Evolutionary conservation across 2,797 vertebrate species (phyloP), one percentile per base, ranked within the genome.

Genomic region (Sebastes iracundus): DNA sequence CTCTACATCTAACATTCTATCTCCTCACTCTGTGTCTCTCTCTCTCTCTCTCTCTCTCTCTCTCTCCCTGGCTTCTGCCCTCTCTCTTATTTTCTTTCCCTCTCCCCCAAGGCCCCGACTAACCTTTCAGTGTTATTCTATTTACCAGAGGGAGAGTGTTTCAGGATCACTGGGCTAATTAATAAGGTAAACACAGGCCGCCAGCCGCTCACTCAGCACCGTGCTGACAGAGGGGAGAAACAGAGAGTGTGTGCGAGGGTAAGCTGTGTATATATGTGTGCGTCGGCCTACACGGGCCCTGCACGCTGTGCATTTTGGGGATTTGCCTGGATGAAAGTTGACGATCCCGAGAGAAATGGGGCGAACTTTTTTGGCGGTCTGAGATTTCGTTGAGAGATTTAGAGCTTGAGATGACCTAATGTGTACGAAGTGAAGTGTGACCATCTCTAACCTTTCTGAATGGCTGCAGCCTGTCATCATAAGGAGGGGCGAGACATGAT

Each of bases 131-230:
- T 91, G 86, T 92, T 94, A 85, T 93, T 94, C 81, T 92, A 84
- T 90, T 90, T 91, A 90, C 83, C 84, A 75, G 82, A 83, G 86
- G 88, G 90, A 93, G 89, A 87, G 88, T 80, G 92, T 94, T 95
- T 94, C 89, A 84, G 88, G 93, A 94, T 93, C 92, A 94, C 79
- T 84, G 91, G 90, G 91, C 88, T 94, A 94, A 95, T 94, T 92
- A 93, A 93, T 90, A 94, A 92, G 90, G 86, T 91, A 94, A 95
- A 95, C 91, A 89, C 75, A 66, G 77, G 58, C 79, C 58, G 23
- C 82, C 77, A 30, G 84, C 84, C 74, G 70, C 92, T 93, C 88
- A 90, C 88, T 93, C 87, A 87, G 72, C 88, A 30, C 81, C 28
- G 73, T 14, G 89, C 80, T 92, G 89, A 92, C 85, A 87, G 89